Base-by-base conservation (phyloP, 2,797 vertebrate genomes). In the Mormyrops attenuatus region DNA sequence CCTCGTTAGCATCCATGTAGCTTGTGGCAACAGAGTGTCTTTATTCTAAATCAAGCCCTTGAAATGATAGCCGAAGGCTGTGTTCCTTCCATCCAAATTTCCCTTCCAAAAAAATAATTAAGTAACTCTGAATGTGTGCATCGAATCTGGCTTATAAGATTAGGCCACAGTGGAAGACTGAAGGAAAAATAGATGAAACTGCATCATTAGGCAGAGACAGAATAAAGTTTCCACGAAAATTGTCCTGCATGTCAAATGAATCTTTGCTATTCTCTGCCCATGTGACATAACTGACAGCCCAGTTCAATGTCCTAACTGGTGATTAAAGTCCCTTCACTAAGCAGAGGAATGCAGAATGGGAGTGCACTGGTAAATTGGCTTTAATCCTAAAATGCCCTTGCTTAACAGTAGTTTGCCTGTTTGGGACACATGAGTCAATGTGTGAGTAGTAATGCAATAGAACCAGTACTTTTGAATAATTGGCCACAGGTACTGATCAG, bases 91-190 rank as follows among this genome's bases (percentile, higher is more conserved):
- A 49, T 49, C 41, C 44, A 80, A 77, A 88, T 88, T 38, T 20
- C 9, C 9, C 49, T 69, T 88, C 88, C 66, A 20, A 80, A 77
- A 82, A 88, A 88, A 52, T 80, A 55, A 80, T 88, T 53, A 80
- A 77, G 22, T 20, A 44, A 87, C 55, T 50, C 17, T 5, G 66
- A 5, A 80, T 34, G 9, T 30, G 49, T 53, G 44, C 20, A 5
- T 57, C 26, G 20, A 55, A 38, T 13, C 5, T 34, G 22, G 63
- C 6, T 50, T 30, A 38, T 44, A 20, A 53, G 88, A 55, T 50
- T 47, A 88, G n/a, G 34, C 26, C 22, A 13, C 7, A 38, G 66
- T 20, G 60, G 44, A 69, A 69, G 34, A 80, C 73, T 17, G 34
- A 57, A 41, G 87, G 38, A 15, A 30, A 44, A 66, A 47, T 66